Percentiles rank a stretch among this genome's conserved stretches.
Conservation (phyloP, 2,113 vertebrate species). For the Corapipo altera region DNA sequence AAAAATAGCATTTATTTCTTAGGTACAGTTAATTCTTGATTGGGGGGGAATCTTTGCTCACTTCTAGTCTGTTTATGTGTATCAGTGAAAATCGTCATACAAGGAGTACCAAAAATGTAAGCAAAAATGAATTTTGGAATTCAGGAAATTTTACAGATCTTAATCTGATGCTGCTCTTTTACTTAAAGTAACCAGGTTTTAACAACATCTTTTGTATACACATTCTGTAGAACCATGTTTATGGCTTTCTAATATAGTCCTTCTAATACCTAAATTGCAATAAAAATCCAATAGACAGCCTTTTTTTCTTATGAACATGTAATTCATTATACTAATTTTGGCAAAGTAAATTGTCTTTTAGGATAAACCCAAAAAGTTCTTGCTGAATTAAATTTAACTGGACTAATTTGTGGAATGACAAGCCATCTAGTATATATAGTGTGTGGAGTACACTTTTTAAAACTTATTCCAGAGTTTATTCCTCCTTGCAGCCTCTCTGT, state of each 20-base stretch:
- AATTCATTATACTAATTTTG: neutral
- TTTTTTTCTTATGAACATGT: neutral
- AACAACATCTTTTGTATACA: neutral
- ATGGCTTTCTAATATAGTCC: neutral
- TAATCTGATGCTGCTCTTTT: neutral
- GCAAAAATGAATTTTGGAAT: neutral
- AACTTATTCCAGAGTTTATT: neutral
- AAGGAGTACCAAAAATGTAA: neutral
- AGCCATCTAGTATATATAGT: fast-evolving
- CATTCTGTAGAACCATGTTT: neutral
- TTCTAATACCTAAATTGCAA: neutral
- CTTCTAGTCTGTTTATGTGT: neutral
- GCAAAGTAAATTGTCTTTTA: neutral
- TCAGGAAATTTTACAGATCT: neutral
- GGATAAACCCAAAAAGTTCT: neutral
- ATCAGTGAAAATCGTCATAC: neutral
- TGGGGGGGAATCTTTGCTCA: neutral
- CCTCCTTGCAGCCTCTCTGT: neutral
- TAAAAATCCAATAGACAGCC: neutral
- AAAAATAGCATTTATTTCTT: neutral
- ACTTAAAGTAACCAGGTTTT: neutral
- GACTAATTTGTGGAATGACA: neutral
- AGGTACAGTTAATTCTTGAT: neutral
- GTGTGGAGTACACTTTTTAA: neutral
- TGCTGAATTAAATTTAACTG: neutral